Base-by-base conservation (phyloP, 1,140 invertebrate species). In the Macrotrachela quadricornifera region DNA sequence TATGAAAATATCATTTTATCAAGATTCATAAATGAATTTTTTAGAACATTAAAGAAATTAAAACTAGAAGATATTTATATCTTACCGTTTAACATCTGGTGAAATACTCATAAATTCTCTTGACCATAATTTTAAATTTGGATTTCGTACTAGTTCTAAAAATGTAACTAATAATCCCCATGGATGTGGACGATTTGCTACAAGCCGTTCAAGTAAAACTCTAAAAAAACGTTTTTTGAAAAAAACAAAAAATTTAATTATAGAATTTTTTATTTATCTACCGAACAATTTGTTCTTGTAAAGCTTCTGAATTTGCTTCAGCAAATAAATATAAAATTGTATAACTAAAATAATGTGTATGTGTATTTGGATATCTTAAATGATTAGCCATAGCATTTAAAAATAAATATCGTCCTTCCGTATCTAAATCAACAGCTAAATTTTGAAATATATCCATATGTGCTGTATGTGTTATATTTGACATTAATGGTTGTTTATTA, bases 401-500 rank as follows among this genome's bases (percentile, higher is more conserved):
- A 69, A 97, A 94, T 58, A 99, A 72, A 67, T 96, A 97, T 0
- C 80, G 73, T 50, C 79, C 78, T 73, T 97, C 91, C 13, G 85
- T 94, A 66, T 97, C 91, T 38, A 97, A 76, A 70, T 92, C 86
- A 6, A 95, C 88, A n/a, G 86, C 85, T 56, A 99, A 76, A 73
- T 95, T 95, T 70, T 97, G 90, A 75, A 99, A 97, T 55, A 99
- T 96, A 64, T 99, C 92, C 88, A 96, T 96, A 64, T 94, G 90
- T 0, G 90, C 81, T 17, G 87, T 90, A 63, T 96, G 88, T n/a
- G n/a, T n/a, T n/a, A n/a, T n/a, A n/a, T n/a, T n/a, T n/a, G n/a
- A n/a, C n/a, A n/a, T n/a, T n/a, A n/a, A n/a, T n/a, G n/a, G n/a
- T n/a, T n/a, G n/a, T n/a, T n/a, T n/a, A n/a, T n/a, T n/a, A n/a